Percentiles rank a stretch among this genome's conserved stretches.
Evolutionary conservation across 1,140 invertebrate genomes (phyloP).

Genomic region (Latrodectus geometricus): DNA sequence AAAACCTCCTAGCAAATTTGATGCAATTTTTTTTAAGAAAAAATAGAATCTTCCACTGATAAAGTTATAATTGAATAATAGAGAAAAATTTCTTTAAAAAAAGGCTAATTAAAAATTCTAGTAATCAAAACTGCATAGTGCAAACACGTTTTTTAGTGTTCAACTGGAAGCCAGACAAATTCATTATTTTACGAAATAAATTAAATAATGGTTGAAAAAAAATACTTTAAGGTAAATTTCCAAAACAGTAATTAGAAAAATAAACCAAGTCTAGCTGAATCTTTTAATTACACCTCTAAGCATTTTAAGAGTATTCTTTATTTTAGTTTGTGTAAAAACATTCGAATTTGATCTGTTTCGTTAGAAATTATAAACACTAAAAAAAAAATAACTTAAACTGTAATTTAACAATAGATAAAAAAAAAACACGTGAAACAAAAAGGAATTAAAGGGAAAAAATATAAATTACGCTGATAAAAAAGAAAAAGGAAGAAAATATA

Average conservation of each 20-base stretch:
- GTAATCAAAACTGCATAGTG: neutral
- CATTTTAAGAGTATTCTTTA: neutral
- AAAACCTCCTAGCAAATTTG: no score
- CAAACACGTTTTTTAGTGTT: neutral
- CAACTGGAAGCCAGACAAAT: neutral
- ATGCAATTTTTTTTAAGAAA: no score
- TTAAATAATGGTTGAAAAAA: neutral
- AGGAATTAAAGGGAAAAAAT: constrained; percentile 18
- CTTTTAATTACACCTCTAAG: neutral
- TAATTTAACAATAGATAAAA: neutral
- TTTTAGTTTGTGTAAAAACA: neutral
- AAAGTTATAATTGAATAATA: neutral
- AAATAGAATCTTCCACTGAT: no score
- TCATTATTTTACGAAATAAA: neutral
- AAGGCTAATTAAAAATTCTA: neutral
- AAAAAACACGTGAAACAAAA: constrained; percentile 12
- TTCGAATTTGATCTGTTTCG: neutral
- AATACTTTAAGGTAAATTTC: neutral
- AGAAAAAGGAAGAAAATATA: constrained; percentile 3
- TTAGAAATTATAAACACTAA: neutral
- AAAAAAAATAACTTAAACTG: neutral
- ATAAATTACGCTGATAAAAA: constrained; percentile 1
- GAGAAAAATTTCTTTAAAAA: neutral
- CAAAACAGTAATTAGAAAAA: neutral
- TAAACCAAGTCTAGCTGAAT: neutral